phyloP scores from a whole-genome alignment of 2,797 vertebrate genomes.

The Anniella stebbinsi region DNA sequence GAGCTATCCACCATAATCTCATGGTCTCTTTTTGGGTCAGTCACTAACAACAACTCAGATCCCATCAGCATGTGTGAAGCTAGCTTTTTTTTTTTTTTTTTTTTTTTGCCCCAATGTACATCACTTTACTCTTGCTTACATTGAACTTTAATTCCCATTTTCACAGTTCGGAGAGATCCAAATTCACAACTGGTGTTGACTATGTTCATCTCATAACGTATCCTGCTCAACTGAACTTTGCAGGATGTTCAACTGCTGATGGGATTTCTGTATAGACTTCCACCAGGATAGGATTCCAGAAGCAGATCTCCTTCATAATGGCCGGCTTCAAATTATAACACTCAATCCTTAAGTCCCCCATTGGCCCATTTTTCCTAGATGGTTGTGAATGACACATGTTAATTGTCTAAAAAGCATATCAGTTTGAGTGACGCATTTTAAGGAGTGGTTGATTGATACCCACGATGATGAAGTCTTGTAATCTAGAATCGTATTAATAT shows the following conservation, averaged over 20 bases:
- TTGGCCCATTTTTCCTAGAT: conserved; percentile 54
- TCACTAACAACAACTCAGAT: no score
- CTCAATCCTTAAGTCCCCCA: background rate
- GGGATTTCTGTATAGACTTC: background rate
- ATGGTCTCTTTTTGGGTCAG: no score
- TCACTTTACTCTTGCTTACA: no score
- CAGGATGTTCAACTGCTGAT: background rate
- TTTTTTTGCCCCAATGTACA: no score
- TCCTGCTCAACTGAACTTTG: background rate
- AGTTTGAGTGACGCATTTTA: conserved; percentile 84
- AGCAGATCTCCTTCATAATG: background rate
- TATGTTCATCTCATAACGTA: background rate
- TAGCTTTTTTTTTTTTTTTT: no score
- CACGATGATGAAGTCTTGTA: conserved; percentile 82
- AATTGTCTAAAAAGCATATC: conserved; percentile 84
- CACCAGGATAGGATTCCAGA: background rate
- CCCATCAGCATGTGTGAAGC: no score
- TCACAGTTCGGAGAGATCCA: no score
- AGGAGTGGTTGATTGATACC: conserved; percentile 84
- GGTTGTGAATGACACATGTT: conserved; percentile 80
- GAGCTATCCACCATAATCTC: no score
- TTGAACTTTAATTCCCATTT: no score
- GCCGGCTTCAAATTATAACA: background rate
- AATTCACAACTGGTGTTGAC: background rate
- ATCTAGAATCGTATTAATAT: conserved; percentile 87